Evolutionary conservation across 2,888 invertebrate species (phyloP), one percentile per base, ranked within the genome.

Genomic region (Plebejus argus): DNA sequence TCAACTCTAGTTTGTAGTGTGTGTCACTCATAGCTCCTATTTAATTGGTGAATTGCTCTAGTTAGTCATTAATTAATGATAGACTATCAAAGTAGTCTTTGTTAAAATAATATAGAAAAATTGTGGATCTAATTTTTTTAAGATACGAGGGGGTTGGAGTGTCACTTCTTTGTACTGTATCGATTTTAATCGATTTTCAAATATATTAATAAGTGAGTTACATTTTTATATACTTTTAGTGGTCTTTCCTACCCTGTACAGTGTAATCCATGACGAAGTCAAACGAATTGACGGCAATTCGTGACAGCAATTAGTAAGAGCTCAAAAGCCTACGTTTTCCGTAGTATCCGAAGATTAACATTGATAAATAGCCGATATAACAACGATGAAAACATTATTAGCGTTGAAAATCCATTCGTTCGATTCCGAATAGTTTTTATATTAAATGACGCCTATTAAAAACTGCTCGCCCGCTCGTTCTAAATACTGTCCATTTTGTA

Each of bases 401-500:
- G 66, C 6, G 28, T 33, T 66, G 28, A 28, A 18, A 66, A 66
- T 66, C 66, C 28, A 66, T 28, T 66, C 61, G 61, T 61, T 23
- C 28, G 66, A 18, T 66, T 3, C 66, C 66, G 66, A 66, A 66
- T 33, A 66, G 66, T 66, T 66, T 66, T 66, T 66, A 66, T 66
- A 66, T 66, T 28, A 66, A 66, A 66, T 66, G 66, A 33, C 28
- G 66, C 28, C 66, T 28, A 33, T 66, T 66, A 66, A 66, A 66
- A 66, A 33, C 66, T 28, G 28, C 66, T 28, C 18, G 28, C 66
- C 23, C 12, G 66, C 66, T 66, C 66, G 66, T 66, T 66, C 66
- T 66, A 66, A 66, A 66, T 66, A 66, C 66, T 66, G 66, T 28
- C 66, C 66, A 66, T 66, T 66, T 66, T 66, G 66, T 28, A 66